These are phyloP conservation scores for Zaprionus inermis DNA, from an alignment of 1,140 invertebrate genomes.

Conservation along the genomic window DNA sequence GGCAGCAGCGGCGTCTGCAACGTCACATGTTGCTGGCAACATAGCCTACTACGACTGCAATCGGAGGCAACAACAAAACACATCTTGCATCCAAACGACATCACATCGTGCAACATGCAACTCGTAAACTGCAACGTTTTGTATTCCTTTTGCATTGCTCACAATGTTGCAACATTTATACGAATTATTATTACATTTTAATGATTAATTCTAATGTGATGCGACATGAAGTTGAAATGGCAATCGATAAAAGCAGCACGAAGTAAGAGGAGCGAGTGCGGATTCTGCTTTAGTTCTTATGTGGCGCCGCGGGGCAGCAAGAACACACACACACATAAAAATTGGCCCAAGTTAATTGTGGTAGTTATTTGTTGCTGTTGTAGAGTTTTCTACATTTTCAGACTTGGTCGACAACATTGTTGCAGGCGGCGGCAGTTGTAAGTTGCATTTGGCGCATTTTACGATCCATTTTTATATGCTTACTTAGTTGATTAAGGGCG, in stretches of 20 bases:
- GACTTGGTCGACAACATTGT: conserved; percentile 60
- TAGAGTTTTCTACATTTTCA: conserved; percentile 25
- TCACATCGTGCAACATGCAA: conserved; percentile 51
- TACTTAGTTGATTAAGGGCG: conserved; percentile 81
- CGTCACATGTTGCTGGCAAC: conserved; percentile 63
- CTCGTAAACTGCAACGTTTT: conserved; percentile 74
- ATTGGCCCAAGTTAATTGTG: conserved; percentile 80
- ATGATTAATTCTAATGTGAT: conserved; percentile 84
- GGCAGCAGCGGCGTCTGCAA: conserved; percentile 24
- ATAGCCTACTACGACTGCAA: conserved; percentile 37
- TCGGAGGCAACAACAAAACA: conserved; percentile 18
- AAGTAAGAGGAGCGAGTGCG: conserved; percentile 13
- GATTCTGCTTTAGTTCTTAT: conserved; percentile 35
- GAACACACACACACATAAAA: conserved; percentile 51
- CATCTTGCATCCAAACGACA: conserved; percentile 15
- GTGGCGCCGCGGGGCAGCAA: conserved; percentile 56
- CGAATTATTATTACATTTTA: conserved; percentile 83
- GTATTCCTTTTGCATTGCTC: conserved; percentile 46
- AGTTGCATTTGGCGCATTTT: conserved; percentile 67
- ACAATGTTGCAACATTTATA: conserved; percentile 82
- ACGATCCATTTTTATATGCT: conserved; percentile 73
- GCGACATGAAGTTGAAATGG: conserved; percentile 76
- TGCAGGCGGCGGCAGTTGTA: conserved; percentile 57
- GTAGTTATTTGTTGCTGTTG: conserved; percentile 77
- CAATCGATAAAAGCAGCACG: conserved; percentile 56